These are phyloP conservation scores for Mormyrus lacerda DNA, from an alignment of 2,113 vertebrate genomes.

Conservation along the genomic window DNA sequence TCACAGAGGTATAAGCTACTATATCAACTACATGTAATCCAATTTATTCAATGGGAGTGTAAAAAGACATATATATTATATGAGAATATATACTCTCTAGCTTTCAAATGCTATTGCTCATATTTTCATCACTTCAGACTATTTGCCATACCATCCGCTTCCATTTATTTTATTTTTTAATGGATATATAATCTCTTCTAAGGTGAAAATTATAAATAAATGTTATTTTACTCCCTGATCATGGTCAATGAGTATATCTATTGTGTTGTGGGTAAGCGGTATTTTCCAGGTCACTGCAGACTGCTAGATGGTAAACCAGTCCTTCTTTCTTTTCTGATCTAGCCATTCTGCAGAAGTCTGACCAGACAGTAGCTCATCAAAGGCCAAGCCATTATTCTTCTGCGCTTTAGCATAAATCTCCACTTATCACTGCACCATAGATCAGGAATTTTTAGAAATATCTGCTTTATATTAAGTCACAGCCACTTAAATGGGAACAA, in stretches of 20 bases:
- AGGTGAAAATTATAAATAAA: not conserved
- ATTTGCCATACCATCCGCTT: not conserved
- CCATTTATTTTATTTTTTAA: not conserved
- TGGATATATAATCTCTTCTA: not conserved
- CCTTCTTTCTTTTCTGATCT: slow-evolving; percentile 6
- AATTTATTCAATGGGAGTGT: not conserved
- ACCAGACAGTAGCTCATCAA: slow-evolving; percentile 5
- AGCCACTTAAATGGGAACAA: slow-evolving; percentile 31
- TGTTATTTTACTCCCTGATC: not conserved
- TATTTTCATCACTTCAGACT: not conserved
- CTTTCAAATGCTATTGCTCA: not conserved
- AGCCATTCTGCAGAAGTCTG: not conserved
- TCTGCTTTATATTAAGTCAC: slow-evolving; percentile 29
- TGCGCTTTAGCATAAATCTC: slow-evolving; percentile 21
- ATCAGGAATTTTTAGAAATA: slow-evolving; percentile 22
- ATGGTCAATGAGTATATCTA: not conserved
- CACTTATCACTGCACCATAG: slow-evolving; percentile 20
- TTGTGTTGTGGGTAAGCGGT: not conserved
- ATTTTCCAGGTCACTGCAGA: not conserved
- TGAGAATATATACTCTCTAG: not conserved
- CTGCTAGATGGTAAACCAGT: not conserved
- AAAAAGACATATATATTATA: not conserved
- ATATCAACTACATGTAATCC: not conserved
- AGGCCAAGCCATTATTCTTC: slow-evolving; percentile 7
- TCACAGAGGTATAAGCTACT: not conserved